These are phyloP conservation scores for Tillus elongatus DNA, from an alignment of 2,888 invertebrate genomes.

Conservation along the genomic window DNA sequence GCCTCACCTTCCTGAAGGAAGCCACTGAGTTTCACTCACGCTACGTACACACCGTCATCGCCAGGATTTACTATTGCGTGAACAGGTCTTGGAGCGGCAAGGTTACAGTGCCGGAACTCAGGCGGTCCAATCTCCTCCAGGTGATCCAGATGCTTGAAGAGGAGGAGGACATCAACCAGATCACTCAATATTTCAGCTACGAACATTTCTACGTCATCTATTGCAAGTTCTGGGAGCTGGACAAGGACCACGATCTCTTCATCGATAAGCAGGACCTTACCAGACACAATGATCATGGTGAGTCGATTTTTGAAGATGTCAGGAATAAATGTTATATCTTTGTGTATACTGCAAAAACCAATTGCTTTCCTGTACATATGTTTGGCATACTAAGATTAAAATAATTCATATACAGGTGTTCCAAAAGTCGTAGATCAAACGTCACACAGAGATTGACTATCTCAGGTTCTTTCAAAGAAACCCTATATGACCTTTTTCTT, in stretches of 20 bases:
- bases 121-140: conserved; percentile 82
- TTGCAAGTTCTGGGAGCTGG: conserved; percentile 99
- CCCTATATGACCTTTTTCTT: too few relatives aligned
- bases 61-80: conserved; percentile 94
- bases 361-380: too few relatives aligned
- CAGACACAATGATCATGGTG: conserved; percentile 92
- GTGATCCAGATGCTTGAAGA: conserved; percentile 78
- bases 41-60: conserved; percentile 97
- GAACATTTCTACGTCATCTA: conserved; percentile 99
- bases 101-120: conserved; percentile 79
- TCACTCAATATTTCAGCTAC: conserved; percentile 86
- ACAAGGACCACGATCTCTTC: conserved; percentile 94
- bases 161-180: conserved; percentile 95
- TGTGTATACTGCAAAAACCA: too few relatives aligned
- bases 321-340: too few relatives aligned
- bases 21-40: conserved; percentile 98
- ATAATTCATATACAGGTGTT: too few relatives aligned
- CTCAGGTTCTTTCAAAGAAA: too few relatives aligned
- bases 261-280: conserved; percentile 91
- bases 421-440: too few relatives aligned
- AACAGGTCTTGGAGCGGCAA: conserved; percentile 86
- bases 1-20: conserved; percentile 92
- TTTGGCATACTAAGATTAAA: too few relatives aligned
- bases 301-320: conserved; percentile 29
- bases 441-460: too few relatives aligned